Evolutionary conservation across 2,797 vertebrate species (phyloP), one percentile per base, ranked within the genome.

Genomic region (Microhierax caerulescens): DNA sequence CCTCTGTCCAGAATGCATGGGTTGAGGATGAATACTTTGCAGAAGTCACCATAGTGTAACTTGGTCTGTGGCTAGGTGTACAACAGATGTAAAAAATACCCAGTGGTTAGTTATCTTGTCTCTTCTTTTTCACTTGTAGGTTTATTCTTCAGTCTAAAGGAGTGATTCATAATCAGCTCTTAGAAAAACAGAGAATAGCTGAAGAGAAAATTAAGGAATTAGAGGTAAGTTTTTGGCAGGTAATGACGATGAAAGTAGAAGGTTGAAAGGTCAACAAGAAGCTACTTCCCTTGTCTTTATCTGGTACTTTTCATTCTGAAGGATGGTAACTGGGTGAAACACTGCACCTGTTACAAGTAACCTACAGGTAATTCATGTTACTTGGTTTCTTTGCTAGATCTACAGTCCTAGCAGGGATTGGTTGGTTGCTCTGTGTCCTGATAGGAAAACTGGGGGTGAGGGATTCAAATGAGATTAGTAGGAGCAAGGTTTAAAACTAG

Each of bases 191-290:
- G 98, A 99, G 98, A 96, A 98, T 98, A 41, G 99, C 99, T 0
- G 99, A 99, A 84, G 99, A 99, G 96, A 99, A 99, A 97, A 99
- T 99, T 91, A 99, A 99, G 88, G 99, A 99, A 93, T 97, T 99
- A 24, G 99, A 99, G 98, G 99, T 99, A 98, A 93, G 98, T 97
- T 90, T 94, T 91, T 56, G 89, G 10, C 91, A 59, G 88, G 54
- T 90, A 74, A 85, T 63, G 67, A 43, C 51, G 78, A 19, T 89
- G 51, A 34, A 77, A 93, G 11, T 22, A 39, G 25, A 64, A 43
- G 7, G 1, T 6, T 11, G 53, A 79, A 79, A 74, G n/a, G 25
- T 83, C 78, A 67, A 7, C 11, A 53, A 67, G 69, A 17, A 60
- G 32, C 53, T 78, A 4, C 20, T 24, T 80, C 36, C 45, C 59